Percentiles rank a stretch among this genome's conserved stretches.
Evolutionary conservation across 2,797 vertebrate genomes (phyloP).

Genomic region (Anas flavirostris): DNA sequence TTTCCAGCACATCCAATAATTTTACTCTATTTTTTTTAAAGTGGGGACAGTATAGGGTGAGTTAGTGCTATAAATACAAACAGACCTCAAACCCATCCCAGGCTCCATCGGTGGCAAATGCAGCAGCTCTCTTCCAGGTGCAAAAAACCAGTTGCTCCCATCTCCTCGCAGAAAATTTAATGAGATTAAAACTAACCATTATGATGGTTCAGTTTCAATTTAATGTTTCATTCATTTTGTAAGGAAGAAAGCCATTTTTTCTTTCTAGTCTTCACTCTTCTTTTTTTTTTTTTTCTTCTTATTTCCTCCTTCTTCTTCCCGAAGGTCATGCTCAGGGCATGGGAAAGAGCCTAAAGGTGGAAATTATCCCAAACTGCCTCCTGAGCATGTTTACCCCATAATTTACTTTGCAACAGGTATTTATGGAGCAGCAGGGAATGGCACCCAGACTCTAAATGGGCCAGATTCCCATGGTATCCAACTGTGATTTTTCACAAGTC

Average conservation of each 20-base stretch:
- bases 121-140: background rate
- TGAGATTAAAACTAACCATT: background rate
- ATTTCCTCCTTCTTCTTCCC: background rate
- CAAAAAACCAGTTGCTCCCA: background rate
- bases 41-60: background rate
- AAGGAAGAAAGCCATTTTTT: background rate
- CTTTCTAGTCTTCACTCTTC: background rate
- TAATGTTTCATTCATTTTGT: background rate
- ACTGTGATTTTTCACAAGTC: background rate
- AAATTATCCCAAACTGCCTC: background rate
- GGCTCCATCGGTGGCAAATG: background rate
- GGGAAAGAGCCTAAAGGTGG: background rate
- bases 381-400: background rate
- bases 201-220: background rate
- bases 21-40: background rate
- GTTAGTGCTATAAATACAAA: rapidly evolving
- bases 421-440: constrained; percentile 15
- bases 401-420: background rate
- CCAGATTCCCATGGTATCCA: background rate
- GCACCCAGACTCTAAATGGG: background rate
- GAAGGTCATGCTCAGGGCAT: background rate
- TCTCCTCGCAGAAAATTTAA: background rate
- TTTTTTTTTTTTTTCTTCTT: background rate
- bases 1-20: background rate
- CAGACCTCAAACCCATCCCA: background rate